Conservation (phyloP, 2,797 vertebrate genomes). For the Clangula hyemalis region DNA sequence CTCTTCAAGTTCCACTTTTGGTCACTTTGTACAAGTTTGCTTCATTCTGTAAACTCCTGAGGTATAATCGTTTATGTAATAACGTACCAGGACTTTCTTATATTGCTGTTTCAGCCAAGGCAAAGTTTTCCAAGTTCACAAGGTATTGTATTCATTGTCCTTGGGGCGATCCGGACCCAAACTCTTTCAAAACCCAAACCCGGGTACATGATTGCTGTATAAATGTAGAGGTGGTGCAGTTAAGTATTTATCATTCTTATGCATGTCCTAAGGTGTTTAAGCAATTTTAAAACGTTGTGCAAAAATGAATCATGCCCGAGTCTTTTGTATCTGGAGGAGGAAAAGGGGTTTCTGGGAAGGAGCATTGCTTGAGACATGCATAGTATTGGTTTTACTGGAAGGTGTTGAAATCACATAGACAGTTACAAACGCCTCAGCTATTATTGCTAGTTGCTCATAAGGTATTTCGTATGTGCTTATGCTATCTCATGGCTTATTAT, state of each 20-base stretch:
- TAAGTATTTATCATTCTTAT: background rate
- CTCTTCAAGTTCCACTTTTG: background rate
- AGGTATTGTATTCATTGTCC: background rate
- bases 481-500: slow-evolving; percentile 13
- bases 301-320: background rate
- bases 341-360: slow-evolving; percentile 16
- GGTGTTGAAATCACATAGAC: slow-evolving; percentile 32
- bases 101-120: background rate
- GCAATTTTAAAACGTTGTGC: background rate
- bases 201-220: background rate
- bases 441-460: slow-evolving; percentile 1
- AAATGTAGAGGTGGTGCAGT: background rate
- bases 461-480: background rate
- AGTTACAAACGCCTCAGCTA: background rate
- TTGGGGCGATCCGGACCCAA: background rate
- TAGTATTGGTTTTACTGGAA: background rate
- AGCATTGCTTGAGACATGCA: background rate
- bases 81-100: background rate
- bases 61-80: background rate
- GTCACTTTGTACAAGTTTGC: background rate
- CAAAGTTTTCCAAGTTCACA: background rate
- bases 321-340: background rate
- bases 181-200: background rate
- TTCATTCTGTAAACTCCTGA: background rate
- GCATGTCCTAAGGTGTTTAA: background rate